Evolutionary conservation across 2,797 vertebrate genomes (phyloP), one percentile per base, ranked within the genome.

Genomic region (Cirrhinus mrigala): DNA sequence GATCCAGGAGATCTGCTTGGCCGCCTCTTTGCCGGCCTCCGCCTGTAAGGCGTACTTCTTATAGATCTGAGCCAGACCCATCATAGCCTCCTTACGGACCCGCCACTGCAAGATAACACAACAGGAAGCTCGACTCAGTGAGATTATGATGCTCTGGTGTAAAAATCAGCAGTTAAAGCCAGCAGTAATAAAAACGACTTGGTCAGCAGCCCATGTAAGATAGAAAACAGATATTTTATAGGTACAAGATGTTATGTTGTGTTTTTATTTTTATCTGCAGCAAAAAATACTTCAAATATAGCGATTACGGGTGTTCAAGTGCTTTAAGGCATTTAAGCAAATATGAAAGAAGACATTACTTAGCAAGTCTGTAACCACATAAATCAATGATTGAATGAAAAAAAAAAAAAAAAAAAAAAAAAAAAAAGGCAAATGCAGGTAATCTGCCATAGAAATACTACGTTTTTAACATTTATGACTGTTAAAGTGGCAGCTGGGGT

Each of bases 51-150:
- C 95, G 60, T 99, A 99, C 91, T 99, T 99, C 94, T 97, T 99
- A 92, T 99, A 99, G 92, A 99, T 97, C 15, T 98, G 98, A 37
- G 98, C 98, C 90, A 99, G 96, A 80, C 98, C 98, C 98, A 99
- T 98, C 98, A 99, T 98, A 54, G 98, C 98, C 94, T 99, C 98
- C 93, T 98, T 99, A 88, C 98, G 97, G 1, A 99, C 98, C 88
- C 98, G 95, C 98, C 98, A 99, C 98, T 96, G 90, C 3, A 84
- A 84, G 60, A 88, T 4, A 68, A 82, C 69, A 54, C 7, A 40
- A 58, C 0, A 1, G 10, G 94, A 91, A 82, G 93, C 20, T 77
- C 24, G 22, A 58, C 18, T 27, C 29, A 70, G 20, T 14, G 40
- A 27, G 56, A 76, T 37, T 54, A 76, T 64, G 64, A 62, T 69